Evolutionary conservation across 1,140 invertebrate species (phyloP).

Genomic region (Bombus huntii): DNA sequence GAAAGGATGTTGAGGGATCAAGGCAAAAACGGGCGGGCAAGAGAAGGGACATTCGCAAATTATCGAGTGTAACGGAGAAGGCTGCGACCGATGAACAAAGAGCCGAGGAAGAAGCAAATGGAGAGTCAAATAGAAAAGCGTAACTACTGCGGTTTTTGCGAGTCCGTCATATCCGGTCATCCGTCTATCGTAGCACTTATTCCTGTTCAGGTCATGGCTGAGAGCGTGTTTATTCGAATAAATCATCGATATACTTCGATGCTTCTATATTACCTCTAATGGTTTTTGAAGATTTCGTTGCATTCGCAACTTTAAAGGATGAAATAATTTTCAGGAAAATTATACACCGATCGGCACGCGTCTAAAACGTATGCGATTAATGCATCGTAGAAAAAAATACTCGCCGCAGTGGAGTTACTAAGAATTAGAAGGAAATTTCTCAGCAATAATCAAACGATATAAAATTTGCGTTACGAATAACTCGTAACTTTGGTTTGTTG

Average conservation of each 20-base stretch:
- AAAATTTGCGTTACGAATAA: not conserved
- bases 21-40: constrained; percentile 55
- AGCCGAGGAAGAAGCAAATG: constrained; percentile 44
- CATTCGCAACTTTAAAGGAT: not conserved
- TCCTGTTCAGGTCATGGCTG: constrained; percentile 60
- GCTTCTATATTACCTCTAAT: constrained; percentile 52
- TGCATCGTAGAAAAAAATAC: not conserved
- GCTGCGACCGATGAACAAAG: constrained; percentile 39
- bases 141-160: constrained; percentile 76
- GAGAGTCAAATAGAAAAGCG: constrained; percentile 65
- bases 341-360: not conserved
- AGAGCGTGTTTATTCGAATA: constrained; percentile 78
- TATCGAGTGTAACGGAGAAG: constrained; percentile 39
- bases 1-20: not conserved
- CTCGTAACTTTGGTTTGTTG: not conserved
- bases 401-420: too few relatives aligned
- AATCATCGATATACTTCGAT: constrained; percentile 74
- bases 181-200: constrained; percentile 69
- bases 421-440: too few relatives aligned
- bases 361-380: not conserved
- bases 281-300: not conserved
- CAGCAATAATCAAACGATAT: too few relatives aligned
- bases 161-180: constrained; percentile 78
- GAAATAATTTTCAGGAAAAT: not conserved
- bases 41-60: constrained; percentile 50